Percentiles rank a stretch among this genome's conserved stretches.
These are phyloP conservation scores for Drosophila repleta DNA, from an alignment of 1,140 invertebrate genomes.

Conservation along the genomic window DNA sequence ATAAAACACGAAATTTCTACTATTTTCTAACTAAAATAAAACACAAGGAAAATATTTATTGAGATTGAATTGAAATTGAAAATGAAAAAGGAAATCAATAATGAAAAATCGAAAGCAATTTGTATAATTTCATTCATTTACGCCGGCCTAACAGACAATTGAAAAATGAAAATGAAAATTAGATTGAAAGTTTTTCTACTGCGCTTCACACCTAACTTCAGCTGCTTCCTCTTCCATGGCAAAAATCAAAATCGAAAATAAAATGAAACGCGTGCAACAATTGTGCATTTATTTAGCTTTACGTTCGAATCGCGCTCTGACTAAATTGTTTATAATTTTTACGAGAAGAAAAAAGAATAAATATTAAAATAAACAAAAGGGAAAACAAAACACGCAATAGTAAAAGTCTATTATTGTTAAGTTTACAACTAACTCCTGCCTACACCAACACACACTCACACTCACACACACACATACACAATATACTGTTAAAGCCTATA, in stretches of 20 bases:
- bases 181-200: slow-evolving; percentile 31
- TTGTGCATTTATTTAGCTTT: slow-evolving; percentile 79
- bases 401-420: slow-evolving; percentile 74
- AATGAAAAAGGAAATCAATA: not conserved
- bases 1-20: slow-evolving; percentile 52
- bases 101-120: slow-evolving; percentile 28
- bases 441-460: slow-evolving; percentile 13
- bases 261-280: slow-evolving; percentile 42
- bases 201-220: slow-evolving; percentile 26
- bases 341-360: slow-evolving; percentile 17
- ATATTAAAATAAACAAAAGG: slow-evolving; percentile 18
- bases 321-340: slow-evolving; percentile 59
- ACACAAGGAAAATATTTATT: slow-evolving; percentile 52
- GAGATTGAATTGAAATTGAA: slow-evolving; percentile 1
- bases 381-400: slow-evolving; percentile 56
- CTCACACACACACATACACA: slow-evolving; percentile 23
- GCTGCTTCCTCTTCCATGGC: slow-evolving; percentile 35
- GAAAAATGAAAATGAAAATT: no score
- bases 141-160: slow-evolving; percentile 7
- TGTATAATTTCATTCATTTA: slow-evolving; percentile 36
- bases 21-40: slow-evolving; percentile 52
- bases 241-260: slow-evolving; percentile 43
- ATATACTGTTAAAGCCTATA: slow-evolving; percentile 9
- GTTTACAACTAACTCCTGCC: slow-evolving; percentile 51
- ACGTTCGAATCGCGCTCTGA: slow-evolving; percentile 58